Conservation (phyloP, 2,113 vertebrate species). For the Oxygymnocypris stewartii region DNA sequence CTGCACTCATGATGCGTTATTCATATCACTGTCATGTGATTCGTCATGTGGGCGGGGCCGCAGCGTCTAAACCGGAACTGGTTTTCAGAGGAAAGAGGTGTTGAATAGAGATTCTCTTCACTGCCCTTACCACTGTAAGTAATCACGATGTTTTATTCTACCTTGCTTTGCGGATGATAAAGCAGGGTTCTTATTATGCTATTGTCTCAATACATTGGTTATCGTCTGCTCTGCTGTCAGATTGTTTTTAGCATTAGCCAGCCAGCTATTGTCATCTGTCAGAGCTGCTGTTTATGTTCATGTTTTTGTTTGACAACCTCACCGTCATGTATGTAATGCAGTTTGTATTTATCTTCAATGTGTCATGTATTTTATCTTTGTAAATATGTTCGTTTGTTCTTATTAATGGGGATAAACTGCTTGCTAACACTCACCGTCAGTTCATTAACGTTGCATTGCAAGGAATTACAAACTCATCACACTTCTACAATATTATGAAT, state of each 20-base stretch:
- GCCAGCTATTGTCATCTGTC: background rate
- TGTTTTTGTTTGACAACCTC: background rate
- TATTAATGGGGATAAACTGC: background rate
- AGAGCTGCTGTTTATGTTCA: background rate
- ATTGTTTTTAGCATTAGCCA: slow-evolving; percentile 10
- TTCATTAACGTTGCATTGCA: background rate
- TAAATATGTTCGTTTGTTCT: background rate
- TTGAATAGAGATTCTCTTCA: background rate
- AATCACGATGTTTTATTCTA: background rate
- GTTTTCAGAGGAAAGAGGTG: background rate
- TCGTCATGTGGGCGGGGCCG: background rate
- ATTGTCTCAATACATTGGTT: background rate
- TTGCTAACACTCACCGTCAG: background rate
- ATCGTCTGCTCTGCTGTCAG: background rate
- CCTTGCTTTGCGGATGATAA: no score
- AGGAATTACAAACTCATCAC: background rate
- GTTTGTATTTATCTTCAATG: background rate
- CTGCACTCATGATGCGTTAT: no score
- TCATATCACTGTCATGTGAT: background rate
- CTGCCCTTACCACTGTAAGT: background rate
- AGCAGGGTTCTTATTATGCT: background rate
- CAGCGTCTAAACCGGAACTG: slow-evolving; percentile 23
- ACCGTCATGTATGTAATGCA: background rate
- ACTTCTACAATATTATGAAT: background rate
- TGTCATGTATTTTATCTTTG: no score